Conservation (phyloP, 2,113 vertebrate genomes). For the Zapornia atra region DNA sequence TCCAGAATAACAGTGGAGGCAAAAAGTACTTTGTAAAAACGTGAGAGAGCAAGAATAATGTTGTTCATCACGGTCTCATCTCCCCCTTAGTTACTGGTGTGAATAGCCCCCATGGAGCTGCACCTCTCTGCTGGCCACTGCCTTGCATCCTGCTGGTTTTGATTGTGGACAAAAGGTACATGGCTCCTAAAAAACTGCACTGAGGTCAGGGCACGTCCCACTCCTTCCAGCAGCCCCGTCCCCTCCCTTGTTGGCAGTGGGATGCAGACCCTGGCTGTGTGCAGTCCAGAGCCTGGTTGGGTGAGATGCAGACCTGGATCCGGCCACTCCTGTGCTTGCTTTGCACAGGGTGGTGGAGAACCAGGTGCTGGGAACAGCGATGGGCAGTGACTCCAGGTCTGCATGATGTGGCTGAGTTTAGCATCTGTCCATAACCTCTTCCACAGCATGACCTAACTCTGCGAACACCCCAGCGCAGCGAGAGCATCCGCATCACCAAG, state of each 20-base stretch:
- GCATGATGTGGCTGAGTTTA: background rate
- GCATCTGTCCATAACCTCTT: background rate
- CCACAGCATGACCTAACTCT: background rate
- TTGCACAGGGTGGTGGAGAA: background rate
- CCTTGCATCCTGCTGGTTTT: background rate
- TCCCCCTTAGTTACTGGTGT: background rate
- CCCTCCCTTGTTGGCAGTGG: background rate
- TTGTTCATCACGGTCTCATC: background rate
- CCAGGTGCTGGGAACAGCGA: rapidly evolving
- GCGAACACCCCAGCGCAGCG: background rate
- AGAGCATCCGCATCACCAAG: background rate
- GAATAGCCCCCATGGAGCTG: background rate
- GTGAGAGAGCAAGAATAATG: background rate
- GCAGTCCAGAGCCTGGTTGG: background rate
- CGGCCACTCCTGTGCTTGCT: background rate
- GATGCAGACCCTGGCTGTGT: background rate
- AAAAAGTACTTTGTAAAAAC: background rate
- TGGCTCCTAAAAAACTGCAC: background rate
- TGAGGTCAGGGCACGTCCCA: background rate
- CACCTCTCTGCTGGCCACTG: rapidly evolving
- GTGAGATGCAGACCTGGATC: background rate
- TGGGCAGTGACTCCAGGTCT: background rate
- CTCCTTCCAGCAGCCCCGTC: background rate
- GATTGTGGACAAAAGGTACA: background rate
- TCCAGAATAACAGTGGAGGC: background rate